Evolutionary conservation across 2,797 vertebrate species (phyloP).

Genomic region (Molothrus ater): DNA sequence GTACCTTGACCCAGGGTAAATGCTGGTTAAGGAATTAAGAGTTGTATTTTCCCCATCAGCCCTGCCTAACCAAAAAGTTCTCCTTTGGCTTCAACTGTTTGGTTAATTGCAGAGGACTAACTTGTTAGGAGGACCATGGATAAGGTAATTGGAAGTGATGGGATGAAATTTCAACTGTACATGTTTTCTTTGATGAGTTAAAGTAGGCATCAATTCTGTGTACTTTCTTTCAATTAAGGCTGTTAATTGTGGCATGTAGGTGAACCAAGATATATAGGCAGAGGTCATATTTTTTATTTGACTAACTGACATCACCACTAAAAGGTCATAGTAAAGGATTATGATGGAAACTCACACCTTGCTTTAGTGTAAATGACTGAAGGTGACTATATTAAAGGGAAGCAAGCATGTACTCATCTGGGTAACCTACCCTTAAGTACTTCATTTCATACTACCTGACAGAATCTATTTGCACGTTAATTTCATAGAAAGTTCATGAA

Average conservation of each 20-base stretch:
- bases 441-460: background rate
- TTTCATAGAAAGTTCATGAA: constrained; percentile 26
- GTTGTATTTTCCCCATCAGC: background rate
- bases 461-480: constrained; percentile 29
- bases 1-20: background rate
- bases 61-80: background rate
- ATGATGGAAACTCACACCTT: background rate
- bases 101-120: constrained; percentile 15
- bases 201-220: background rate
- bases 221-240: background rate
- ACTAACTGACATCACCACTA: background rate
- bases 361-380: background rate
- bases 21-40: background rate
- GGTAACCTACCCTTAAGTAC: background rate
- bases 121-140: background rate
- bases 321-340: background rate
- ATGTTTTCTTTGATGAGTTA: background rate
- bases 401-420: background rate
- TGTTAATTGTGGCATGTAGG: background rate
- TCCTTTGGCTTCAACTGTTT: background rate
- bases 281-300: background rate
- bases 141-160: background rate
- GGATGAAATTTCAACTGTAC: background rate
- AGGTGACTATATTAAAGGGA: background rate
- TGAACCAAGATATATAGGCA: background rate